Evolutionary conservation across 2,888 invertebrate species (phyloP).

Genomic region (Drosophila tripunctata): DNA sequence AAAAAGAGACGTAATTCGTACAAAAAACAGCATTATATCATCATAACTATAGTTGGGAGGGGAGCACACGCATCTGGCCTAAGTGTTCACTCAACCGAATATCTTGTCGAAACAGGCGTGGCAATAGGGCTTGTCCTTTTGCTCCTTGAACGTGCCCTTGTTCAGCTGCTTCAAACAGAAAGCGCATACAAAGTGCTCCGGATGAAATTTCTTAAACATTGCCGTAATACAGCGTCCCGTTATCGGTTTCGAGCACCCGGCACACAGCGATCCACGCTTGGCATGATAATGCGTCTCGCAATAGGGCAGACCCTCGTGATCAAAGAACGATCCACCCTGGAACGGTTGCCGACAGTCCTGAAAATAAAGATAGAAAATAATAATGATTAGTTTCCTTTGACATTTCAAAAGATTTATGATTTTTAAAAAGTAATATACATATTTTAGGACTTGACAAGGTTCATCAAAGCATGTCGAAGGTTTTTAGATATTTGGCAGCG

Average conservation of each 20-base stretch:
- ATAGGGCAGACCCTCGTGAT: constrained; percentile 98
- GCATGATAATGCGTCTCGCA: constrained; percentile 99
- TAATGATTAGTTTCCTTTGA: background rate
- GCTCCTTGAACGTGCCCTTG: constrained; percentile 99
- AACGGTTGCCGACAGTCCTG: constrained; percentile 99
- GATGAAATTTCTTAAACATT: constrained; percentile 99
- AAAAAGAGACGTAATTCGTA: constrained; percentile 47
- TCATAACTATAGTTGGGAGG: constrained; percentile 33
- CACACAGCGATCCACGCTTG: constrained; percentile 97
- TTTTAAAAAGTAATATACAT: background rate
- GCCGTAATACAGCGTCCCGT: constrained; percentile 99
- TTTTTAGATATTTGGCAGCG: too few relatives aligned
- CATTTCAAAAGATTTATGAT: background rate
- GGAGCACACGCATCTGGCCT: constrained; percentile 10
- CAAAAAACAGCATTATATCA: constrained; percentile 56
- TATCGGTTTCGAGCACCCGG: constrained; percentile 98
- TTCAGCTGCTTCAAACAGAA: constrained; percentile 99
- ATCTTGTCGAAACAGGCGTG: constrained; percentile 98
- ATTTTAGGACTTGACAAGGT: too few relatives aligned
- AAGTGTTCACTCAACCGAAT: constrained; percentile 88
- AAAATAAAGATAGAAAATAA: constrained; percentile 55
- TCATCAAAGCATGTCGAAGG: too few relatives aligned
- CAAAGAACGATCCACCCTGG: constrained; percentile 98
- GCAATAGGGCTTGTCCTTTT: constrained; percentile 99
- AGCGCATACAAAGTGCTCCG: constrained; percentile 99